These are phyloP conservation scores for Enteromius trimaculatus DNA, from an alignment of 2,797 vertebrate species.

Conservation along the genomic window DNA sequence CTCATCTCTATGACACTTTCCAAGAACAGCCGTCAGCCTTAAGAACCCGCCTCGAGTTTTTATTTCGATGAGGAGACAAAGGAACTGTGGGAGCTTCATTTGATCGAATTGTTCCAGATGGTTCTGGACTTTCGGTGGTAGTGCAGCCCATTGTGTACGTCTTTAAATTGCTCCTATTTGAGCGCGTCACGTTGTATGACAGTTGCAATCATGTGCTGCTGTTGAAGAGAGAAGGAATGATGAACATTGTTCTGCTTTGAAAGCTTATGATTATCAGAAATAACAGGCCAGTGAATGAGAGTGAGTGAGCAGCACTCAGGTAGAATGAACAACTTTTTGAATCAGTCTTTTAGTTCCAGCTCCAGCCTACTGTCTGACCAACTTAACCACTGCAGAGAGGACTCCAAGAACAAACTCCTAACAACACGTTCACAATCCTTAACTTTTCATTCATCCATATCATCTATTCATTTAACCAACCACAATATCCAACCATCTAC, in stretches of 20 bases:
- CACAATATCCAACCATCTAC: not conserved
- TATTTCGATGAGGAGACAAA: conserved; percentile 19
- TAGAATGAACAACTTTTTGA: conserved; percentile 42
- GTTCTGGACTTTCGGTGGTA: conserved; percentile 39
- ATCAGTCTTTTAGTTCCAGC: conserved; percentile 48
- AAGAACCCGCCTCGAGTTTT: not conserved
- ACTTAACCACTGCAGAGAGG: not conserved
- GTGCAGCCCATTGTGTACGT: not conserved
- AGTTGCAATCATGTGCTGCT: conserved; percentile 34
- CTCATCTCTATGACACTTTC: not conserved
- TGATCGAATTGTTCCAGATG: conserved; percentile 8
- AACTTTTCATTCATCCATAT: not conserved
- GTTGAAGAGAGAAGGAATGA: not conserved
- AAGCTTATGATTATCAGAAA: conserved; percentile 60
- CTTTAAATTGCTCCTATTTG: conserved; percentile 30
- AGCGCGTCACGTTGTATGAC: conserved; percentile 17
- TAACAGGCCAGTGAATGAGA: conserved; percentile 53
- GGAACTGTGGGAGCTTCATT: not conserved
- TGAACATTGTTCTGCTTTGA: conserved; percentile 45
- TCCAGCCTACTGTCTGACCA: not conserved
- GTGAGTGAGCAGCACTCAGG: conserved; percentile 38
- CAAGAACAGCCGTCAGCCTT: not conserved
- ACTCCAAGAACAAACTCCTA: not conserved
- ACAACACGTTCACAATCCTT: not conserved
- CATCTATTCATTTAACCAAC: too few species aligned